phyloP scores from a whole-genome alignment of 1,140 invertebrate genomes.

The Apis mellifera region DNA sequence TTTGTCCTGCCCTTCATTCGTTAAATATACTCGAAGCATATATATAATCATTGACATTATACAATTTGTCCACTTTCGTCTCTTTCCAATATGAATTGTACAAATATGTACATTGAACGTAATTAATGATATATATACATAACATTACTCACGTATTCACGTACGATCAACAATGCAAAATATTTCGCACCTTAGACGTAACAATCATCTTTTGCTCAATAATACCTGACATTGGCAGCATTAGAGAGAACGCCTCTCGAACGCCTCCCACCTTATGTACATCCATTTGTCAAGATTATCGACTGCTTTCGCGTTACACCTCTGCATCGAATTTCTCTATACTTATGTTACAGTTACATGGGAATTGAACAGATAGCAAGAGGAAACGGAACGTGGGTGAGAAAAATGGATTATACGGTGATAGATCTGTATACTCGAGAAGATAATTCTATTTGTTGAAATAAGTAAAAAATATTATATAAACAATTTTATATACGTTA shows the following conservation, averaged over 20 bases:
- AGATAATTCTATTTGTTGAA: too few relatives aligned
- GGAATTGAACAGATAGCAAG: not conserved
- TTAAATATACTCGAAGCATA: too few relatives aligned
- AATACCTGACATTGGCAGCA: not conserved
- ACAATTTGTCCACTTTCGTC: too few relatives aligned
- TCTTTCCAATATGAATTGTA: too few relatives aligned
- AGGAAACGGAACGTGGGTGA: not conserved
- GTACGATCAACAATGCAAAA: not conserved
- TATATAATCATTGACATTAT: too few relatives aligned
- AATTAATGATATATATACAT: not conserved
- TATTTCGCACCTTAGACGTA: not conserved
- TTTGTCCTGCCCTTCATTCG: too few relatives aligned
- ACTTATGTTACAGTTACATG: too few relatives aligned
- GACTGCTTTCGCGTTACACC: too few relatives aligned
- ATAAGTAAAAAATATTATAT: too few relatives aligned
- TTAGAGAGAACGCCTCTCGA: not conserved
- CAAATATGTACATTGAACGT: not conserved
- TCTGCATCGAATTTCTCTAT: too few relatives aligned
- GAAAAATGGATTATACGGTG: not conserved
- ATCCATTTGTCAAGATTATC: conserved; percentile 15
- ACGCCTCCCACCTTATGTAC: not conserved
- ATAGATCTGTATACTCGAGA: too few relatives aligned
- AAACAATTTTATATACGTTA: too few relatives aligned
- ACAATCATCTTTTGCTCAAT: not conserved
- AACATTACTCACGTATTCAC: not conserved